These are phyloP conservation scores for Maniola hyperantus DNA, from an alignment of 2,888 invertebrate species.

Conservation along the genomic window DNA sequence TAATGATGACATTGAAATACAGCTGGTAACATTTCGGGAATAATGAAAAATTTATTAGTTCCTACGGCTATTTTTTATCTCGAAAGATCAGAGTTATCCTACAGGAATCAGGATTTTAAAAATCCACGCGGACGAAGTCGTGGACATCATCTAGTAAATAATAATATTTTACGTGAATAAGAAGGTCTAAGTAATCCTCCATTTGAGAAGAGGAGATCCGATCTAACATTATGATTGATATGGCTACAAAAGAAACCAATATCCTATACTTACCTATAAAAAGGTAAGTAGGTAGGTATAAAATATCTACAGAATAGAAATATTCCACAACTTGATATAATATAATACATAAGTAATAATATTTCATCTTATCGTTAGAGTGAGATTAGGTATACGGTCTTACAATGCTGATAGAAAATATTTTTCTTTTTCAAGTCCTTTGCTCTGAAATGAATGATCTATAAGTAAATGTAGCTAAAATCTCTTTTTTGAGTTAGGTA, in stretches of 20 bases:
- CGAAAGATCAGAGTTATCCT: too few species aligned
- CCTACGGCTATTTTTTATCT: too few species aligned
- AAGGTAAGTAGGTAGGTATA: too few species aligned
- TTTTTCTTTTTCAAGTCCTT: constrained; percentile 13
- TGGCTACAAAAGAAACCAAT: constrained; percentile 52
- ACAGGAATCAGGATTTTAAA: too few species aligned
- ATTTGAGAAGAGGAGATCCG: constrained; percentile 61
- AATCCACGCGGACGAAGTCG: too few species aligned
- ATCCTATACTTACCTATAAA: neutral
- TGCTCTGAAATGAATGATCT: constrained; percentile 5
- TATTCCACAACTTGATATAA: constrained; percentile 20
- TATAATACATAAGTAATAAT: constrained; percentile 4
- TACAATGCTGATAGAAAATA: constrained; percentile 9
- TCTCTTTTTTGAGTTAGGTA: neutral
- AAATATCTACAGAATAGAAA: constrained; percentile 19
- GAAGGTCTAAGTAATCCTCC: constrained; percentile 55
- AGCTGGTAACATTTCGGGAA: too few species aligned
- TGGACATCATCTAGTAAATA: too few species aligned
- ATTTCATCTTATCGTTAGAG: constrained; percentile 22
- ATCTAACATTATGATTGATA: constrained; percentile 55
- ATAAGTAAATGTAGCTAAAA: too few species aligned
- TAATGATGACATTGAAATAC: too few species aligned
- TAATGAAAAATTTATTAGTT: too few species aligned
- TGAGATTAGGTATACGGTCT: constrained; percentile 21
- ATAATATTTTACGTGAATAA: constrained; percentile 54